These are phyloP conservation scores for Piscicola geometra DNA, from an alignment of 2,888 invertebrate genomes.

Conservation along the genomic window DNA sequence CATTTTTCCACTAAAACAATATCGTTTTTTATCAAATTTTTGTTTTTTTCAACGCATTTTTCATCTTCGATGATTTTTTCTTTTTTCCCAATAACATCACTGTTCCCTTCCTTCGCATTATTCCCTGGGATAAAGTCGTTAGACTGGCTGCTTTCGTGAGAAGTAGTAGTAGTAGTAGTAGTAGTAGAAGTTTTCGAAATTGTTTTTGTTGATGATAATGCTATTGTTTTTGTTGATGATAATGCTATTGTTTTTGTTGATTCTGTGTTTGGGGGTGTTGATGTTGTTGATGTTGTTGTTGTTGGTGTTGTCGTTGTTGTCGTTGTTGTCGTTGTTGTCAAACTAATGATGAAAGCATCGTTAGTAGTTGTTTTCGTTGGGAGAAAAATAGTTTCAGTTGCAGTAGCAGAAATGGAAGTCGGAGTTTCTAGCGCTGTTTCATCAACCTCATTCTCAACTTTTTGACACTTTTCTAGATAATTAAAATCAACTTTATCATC, in stretches of 20 bases:
- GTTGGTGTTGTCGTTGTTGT: conserved; percentile 8
- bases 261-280: neutral
- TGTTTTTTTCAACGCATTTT: too few relatives aligned
- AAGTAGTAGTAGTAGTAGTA: conserved; percentile 14
- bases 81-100: neutral
- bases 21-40: too few relatives aligned
- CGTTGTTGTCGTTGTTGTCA: conserved; percentile 12
- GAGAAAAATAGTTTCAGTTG: neutral
- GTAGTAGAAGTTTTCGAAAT: too few relatives aligned
- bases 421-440: neutral
- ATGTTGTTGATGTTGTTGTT: neutral
- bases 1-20: neutral
- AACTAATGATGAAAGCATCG: neutral
- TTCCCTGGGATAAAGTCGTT: neutral
- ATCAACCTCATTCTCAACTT: neutral
- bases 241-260: neutral
- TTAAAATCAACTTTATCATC: neutral
- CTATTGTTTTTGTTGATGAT: neutral
- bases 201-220: conserved; percentile 15
- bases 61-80: neutral
- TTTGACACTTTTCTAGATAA: neutral
- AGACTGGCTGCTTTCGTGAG: neutral
- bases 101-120: neutral
- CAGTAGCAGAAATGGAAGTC: neutral
- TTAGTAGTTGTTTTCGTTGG: neutral